These are phyloP conservation scores for Pseudochaenichthys georgianus DNA, from an alignment of 2,797 vertebrate species.

Conservation along the genomic window DNA sequence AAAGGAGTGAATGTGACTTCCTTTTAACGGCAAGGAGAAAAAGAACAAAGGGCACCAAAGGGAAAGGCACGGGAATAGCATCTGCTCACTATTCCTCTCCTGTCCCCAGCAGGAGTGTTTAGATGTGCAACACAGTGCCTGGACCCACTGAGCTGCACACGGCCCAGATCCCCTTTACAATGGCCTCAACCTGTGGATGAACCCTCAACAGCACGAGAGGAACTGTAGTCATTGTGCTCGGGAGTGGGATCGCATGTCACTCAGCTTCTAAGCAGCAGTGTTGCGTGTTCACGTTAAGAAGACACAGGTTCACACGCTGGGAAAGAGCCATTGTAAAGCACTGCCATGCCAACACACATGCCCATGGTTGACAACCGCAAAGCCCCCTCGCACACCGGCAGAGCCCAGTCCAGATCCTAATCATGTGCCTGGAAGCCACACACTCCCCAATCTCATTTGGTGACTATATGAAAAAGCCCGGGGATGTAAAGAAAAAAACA, in stretches of 20 bases:
- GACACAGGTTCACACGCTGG: conserved; percentile 26
- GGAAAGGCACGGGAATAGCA: conserved; percentile 75
- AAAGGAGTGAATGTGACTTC: conserved; percentile 63
- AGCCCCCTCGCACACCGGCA: conserved; percentile 57
- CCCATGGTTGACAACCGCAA: conserved; percentile 49
- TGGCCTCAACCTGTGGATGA: conserved; percentile 30
- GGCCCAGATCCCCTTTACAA: conserved; percentile 37
- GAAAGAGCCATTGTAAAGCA: conserved; percentile 47
- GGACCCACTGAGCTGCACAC: conserved; percentile 20
- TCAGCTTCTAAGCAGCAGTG: neutral
- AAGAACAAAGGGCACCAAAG: conserved; percentile 46
- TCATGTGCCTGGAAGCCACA: conserved; percentile 31
- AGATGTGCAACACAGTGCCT: conserved; percentile 18
- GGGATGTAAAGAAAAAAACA: conserved; percentile 47
- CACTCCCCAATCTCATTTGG: conserved; percentile 58
- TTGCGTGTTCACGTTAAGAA: conserved; percentile 28
- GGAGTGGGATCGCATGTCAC: neutral
- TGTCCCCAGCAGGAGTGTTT: conserved; percentile 53
- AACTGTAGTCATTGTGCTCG: neutral
- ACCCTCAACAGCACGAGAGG: conserved; percentile 6
- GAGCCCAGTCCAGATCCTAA: conserved; percentile 51
- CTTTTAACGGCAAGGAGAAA: conserved; percentile 53
- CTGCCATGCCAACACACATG: conserved; percentile 37
- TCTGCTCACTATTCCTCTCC: conserved; percentile 74
- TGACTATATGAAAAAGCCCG: conserved; percentile 35